Conservation (phyloP, 2,797 vertebrate genomes). For the Carduelis carduelis region DNA sequence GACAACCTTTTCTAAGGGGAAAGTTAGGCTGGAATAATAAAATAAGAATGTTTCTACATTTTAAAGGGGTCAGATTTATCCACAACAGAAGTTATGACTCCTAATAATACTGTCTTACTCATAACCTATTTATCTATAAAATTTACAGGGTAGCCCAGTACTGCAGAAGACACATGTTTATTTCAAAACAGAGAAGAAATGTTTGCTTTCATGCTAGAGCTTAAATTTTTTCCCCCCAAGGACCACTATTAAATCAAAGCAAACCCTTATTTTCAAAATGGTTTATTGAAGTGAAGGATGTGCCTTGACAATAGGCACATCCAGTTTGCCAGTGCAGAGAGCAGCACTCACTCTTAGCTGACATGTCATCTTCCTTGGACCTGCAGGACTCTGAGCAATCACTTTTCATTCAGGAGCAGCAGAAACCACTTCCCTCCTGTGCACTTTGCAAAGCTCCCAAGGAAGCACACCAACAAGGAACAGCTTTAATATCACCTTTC, state of each 20-base stretch:
- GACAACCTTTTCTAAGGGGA: neutral
- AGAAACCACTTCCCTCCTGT: neutral
- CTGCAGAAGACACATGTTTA: neutral
- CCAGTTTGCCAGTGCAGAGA: neutral
- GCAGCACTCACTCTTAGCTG: neutral
- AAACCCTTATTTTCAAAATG: neutral
- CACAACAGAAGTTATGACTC: neutral
- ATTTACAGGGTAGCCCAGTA: neutral
- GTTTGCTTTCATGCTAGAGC: neutral
- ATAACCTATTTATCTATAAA: neutral
- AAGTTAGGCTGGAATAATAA: neutral
- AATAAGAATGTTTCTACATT: neutral
- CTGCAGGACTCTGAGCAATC: neutral
- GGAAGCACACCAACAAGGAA: neutral
- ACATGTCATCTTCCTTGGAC: neutral
- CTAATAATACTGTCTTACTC: neutral
- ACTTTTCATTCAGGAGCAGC: constrained; percentile 5
- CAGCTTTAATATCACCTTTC: constrained; percentile 15
- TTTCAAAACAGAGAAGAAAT: neutral
- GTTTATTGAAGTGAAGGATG: neutral
- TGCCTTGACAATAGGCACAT: neutral
- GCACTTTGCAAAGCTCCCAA: neutral
- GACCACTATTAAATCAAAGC: neutral
- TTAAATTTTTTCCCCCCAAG: neutral
- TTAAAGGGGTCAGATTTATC: neutral